Evolutionary conservation across 1,140 invertebrate genomes (phyloP).

Genomic region (Ctenoplectra terminalis): DNA sequence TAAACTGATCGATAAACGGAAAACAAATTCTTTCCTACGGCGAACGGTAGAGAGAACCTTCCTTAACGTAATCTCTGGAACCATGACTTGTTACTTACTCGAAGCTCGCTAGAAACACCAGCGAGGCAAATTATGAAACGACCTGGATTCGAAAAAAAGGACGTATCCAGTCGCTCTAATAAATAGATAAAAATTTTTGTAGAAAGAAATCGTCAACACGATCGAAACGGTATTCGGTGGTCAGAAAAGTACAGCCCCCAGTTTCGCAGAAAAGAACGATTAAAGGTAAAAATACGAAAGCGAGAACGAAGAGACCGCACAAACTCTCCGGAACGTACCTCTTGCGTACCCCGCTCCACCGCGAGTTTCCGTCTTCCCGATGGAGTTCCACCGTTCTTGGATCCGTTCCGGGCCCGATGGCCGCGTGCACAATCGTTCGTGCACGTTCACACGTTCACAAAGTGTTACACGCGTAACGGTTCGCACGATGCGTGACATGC

Average conservation of each 20-base stretch:
- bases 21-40: background rate
- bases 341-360: slow-evolving; percentile 5
- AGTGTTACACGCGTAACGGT: slow-evolving; percentile 59
- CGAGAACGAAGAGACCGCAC: background rate
- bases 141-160: no score
- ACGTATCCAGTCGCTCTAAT: no score
- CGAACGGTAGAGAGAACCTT: background rate
- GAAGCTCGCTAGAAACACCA: no score
- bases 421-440: slow-evolving; percentile 9
- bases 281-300: no score
- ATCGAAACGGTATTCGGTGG: no score
- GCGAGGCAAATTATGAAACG: no score
- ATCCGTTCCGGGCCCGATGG: background rate
- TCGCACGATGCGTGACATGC: slow-evolving; percentile 67
- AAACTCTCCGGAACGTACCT: slow-evolving; percentile 16
- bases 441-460: slow-evolving; percentile 39
- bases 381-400: background rate
- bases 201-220: no score
- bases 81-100: no score
- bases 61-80: background rate
- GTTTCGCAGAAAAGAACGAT: no score
- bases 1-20: background rate
- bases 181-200: no score
- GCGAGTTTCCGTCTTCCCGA: slow-evolving; percentile 2
- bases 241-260: no score